phyloP scores from a whole-genome alignment of 2,888 invertebrate genomes.

The Ethmia dodecea region DNA sequence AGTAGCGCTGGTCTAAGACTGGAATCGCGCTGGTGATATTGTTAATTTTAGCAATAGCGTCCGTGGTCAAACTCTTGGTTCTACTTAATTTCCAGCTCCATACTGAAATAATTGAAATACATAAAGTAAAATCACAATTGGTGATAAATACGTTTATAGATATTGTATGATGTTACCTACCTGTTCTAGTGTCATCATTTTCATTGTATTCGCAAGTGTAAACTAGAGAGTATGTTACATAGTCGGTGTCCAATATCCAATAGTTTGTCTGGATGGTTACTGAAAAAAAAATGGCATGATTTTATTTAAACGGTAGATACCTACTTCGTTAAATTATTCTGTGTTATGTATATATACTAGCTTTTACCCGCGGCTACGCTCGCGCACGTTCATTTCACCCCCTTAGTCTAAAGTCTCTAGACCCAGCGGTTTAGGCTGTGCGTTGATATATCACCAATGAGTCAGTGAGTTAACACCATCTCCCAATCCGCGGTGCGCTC shows the following conservation, averaged over 20 bases:
- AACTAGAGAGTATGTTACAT: conserved; percentile 77
- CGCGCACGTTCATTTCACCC: too few species aligned
- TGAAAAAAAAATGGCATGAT: conserved; percentile 26
- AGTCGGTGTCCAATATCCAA: conserved; percentile 82
- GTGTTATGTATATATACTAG: too few species aligned
- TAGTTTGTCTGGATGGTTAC: conserved; percentile 47
- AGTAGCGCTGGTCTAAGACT: conserved; percentile 43
- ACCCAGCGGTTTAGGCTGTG: too few species aligned
- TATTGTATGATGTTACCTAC: conserved; percentile 26
- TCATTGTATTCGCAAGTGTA: conserved; percentile 78
- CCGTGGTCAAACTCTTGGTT: conserved; percentile 28
- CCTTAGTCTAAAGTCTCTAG: too few species aligned
- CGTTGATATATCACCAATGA: too few species aligned
- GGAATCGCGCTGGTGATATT: conserved; percentile 25
- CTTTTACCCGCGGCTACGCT: too few species aligned
- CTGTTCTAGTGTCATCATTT: conserved; percentile 31
- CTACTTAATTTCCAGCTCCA: conserved; percentile 54
- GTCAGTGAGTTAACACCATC: too few species aligned
- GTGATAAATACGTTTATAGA: too few species aligned
- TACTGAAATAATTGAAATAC: conserved; percentile 32
- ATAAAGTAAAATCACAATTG: conserved; percentile 25
- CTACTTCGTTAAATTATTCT: too few species aligned
- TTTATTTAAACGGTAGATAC: background rate
- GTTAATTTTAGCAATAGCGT: conserved; percentile 24
- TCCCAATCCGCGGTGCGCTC: too few species aligned